Percentiles rank a stretch among this genome's conserved stretches.
Evolutionary conservation across 2,797 vertebrate genomes (phyloP).

Genomic region (Buceros bicornis): DNA sequence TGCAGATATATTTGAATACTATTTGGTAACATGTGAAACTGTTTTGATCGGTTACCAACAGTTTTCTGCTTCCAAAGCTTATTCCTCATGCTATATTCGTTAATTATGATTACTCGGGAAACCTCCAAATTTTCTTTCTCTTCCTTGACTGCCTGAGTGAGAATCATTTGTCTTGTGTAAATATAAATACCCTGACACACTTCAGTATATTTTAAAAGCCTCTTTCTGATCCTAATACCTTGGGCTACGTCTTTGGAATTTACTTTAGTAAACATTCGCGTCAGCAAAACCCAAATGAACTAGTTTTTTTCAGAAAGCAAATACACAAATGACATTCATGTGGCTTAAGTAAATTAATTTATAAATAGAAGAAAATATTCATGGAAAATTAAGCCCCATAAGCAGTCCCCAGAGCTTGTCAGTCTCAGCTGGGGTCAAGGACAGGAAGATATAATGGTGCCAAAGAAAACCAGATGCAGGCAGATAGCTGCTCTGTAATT

Average conservation of each 20-base stretch:
- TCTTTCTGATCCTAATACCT: conserved; percentile 38
- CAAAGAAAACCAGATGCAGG: conserved; percentile 50
- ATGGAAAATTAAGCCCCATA: conserved; percentile 20
- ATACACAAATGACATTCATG: background rate
- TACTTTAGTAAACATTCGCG: conserved; percentile 45
- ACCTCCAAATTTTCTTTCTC: background rate
- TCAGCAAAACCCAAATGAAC: conserved; percentile 1
- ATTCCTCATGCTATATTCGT: background rate
- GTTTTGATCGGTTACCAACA: background rate
- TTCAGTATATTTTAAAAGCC: conserved; percentile 27
- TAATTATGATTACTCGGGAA: background rate
- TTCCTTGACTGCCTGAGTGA: background rate
- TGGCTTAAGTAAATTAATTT: conserved; percentile 45
- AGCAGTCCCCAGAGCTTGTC: background rate
- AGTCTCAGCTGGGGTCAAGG: conserved; percentile 53
- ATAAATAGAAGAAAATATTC: conserved; percentile 35
- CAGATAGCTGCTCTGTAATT: conserved; percentile 43
- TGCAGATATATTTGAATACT: background rate
- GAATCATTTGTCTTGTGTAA: conserved; percentile 23
- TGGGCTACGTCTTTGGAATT: conserved; percentile 50
- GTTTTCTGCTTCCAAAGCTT: background rate
- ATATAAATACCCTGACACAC: conserved; percentile 12
- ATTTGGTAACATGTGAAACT: background rate
- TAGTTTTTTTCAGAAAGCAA: background rate
- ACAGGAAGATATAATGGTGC: conserved; percentile 32